A percentile compares a stretch with the other conserved stretches of the same genome.
Evolutionary conservation across 2,113 vertebrate genomes (phyloP).

Genomic region (Gopherus flavomarginatus): DNA sequence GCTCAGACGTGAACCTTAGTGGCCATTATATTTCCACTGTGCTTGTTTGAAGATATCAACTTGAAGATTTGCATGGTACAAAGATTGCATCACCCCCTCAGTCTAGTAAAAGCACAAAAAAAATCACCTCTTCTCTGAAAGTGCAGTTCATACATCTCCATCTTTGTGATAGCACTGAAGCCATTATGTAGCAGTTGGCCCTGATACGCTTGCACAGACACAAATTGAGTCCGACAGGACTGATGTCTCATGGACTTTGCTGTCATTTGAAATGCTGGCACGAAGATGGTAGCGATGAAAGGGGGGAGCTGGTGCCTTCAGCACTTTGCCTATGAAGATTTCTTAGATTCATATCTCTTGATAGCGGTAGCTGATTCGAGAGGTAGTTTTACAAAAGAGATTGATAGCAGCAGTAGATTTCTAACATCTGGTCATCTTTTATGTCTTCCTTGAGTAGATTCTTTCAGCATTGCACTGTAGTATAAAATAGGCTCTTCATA

Average conservation of each 20-base stretch:
- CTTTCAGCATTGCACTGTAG: not conserved
- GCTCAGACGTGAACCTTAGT: not conserved
- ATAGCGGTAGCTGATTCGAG: conserved; percentile 41
- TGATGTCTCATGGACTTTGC: conserved; percentile 84
- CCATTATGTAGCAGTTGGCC: conserved; percentile 83
- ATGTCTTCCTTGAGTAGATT: conserved; percentile 30
- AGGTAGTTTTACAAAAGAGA: conserved; percentile 39
- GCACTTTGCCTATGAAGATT: conserved; percentile 40
- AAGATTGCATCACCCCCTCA: not conserved
- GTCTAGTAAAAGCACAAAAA: conserved; percentile 23
- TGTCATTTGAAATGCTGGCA: conserved; percentile 84
- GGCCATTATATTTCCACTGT: not conserved
- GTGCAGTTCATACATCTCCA: conserved; percentile 52
- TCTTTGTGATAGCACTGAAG: conserved; percentile 59
- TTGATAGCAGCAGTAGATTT: conserved; percentile 36
- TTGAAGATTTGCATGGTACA: not conserved
- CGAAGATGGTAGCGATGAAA: conserved; percentile 70
- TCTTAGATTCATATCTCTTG: conserved; percentile 55
- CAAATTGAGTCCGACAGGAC: conserved; percentile 86
- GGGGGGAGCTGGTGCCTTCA: conserved; percentile 51
- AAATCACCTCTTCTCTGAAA: conserved; percentile 36
- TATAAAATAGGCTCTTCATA: conserved; percentile 30
- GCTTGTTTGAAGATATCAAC: not conserved
- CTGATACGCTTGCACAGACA: conserved; percentile 79
- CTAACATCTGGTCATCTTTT: conserved; percentile 44